These are phyloP conservation scores for Lycocerus yunnanus DNA, from an alignment of 2,888 invertebrate genomes.

Conservation along the genomic window DNA sequence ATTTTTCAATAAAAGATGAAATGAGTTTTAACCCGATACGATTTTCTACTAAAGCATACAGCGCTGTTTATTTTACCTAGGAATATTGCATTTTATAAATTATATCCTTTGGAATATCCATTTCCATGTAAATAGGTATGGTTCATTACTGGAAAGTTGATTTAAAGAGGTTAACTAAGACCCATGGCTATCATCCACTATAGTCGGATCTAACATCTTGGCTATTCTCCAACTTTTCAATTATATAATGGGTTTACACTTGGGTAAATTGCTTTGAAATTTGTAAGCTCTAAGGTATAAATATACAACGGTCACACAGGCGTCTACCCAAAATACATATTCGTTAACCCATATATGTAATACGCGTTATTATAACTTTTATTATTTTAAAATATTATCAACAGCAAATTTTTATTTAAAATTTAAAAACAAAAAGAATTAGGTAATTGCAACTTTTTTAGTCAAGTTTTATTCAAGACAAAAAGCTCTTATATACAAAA, in stretches of 20 bases:
- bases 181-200: constrained; percentile 30
- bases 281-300: constrained; percentile 31
- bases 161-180: constrained; percentile 32
- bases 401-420: neutral
- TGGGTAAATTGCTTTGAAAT: constrained; percentile 32
- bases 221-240: constrained; percentile 40
- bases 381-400: neutral
- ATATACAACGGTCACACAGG: constrained; percentile 37
- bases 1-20: neutral
- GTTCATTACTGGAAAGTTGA: constrained; percentile 11
- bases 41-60: neutral
- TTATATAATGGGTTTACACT: constrained; percentile 42
- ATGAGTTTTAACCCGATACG: neutral
- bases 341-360: constrained; percentile 7
- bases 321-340: constrained; percentile 19
- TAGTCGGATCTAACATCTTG: constrained; percentile 33
- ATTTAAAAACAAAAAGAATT: neutral
- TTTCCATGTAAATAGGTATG: neutral
- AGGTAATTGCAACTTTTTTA: neutral
- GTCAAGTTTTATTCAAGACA: neutral
- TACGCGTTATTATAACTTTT: constrained; percentile 7
- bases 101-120: neutral
- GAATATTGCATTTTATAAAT: neutral
- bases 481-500: neutral
- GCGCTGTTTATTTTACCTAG: neutral